Percentiles rank a stretch among this genome's conserved stretches.
Evolutionary conservation across 2,113 vertebrate genomes (phyloP).

Genomic region (Odontesthes bonariensis): DNA sequence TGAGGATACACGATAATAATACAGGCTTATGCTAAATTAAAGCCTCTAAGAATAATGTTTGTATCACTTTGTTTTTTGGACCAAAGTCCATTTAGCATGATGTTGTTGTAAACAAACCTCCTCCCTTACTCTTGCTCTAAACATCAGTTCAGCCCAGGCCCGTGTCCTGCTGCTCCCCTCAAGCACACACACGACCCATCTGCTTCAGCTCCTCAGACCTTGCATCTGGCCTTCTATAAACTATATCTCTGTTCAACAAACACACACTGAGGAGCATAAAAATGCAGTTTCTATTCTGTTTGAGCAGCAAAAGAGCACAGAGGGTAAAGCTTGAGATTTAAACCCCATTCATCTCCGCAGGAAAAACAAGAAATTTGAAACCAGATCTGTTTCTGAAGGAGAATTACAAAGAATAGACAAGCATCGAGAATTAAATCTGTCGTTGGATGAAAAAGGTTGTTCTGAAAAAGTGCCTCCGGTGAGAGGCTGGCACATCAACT

Average conservation of each 20-base stretch:
- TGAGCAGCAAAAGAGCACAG: constrained; percentile 33
- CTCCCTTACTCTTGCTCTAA: constrained; percentile 61
- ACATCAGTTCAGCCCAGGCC: constrained; percentile 58
- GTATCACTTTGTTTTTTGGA: constrained; percentile 53
- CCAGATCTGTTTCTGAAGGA: constrained; percentile 32
- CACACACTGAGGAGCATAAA: constrained; percentile 13
- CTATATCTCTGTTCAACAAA: constrained; percentile 52
- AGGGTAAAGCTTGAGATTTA: constrained; percentile 35
- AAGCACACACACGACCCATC: constrained; percentile 65
- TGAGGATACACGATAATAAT: constrained; percentile 5
- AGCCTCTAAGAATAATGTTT: constrained; percentile 41
- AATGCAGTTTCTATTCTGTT: constrained; percentile 19
- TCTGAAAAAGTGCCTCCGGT: constrained; percentile 19
- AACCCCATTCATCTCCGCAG: constrained; percentile 51
- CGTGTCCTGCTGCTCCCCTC: constrained; percentile 50
- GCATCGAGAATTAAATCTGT: constrained; percentile 27
- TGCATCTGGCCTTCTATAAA: constrained; percentile 67
- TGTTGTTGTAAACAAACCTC: constrained; percentile 58
- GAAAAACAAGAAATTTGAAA: constrained; percentile 24
- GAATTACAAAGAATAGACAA: constrained; percentile 5
- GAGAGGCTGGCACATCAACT: constrained; percentile 49
- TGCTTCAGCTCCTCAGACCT: constrained; percentile 64
- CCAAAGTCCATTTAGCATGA: constrained; percentile 43
- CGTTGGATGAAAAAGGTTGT: constrained; percentile 32
- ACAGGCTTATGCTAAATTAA: neutral